Conservation (phyloP, 37 sponge, comb jelly and placozoan species). For the Spongilla lacustris region DNA sequence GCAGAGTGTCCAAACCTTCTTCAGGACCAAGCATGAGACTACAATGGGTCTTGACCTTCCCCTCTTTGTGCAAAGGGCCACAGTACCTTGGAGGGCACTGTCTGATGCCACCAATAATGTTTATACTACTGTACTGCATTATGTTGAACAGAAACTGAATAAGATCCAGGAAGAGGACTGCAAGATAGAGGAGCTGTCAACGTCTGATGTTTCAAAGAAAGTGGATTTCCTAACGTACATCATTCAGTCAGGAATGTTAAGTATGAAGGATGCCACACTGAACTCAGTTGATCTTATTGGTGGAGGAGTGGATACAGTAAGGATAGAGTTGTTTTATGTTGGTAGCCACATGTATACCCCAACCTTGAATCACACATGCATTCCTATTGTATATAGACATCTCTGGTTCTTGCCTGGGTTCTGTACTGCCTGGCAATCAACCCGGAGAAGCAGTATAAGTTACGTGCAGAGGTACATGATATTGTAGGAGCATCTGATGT, state of each 20-base stretch:
- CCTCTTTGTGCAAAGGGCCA: slow-evolving; percentile 19
- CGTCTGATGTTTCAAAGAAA: slow-evolving; percentile 3
- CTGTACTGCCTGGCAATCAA: slow-evolving; percentile 51
- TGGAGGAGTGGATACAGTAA: not conserved
- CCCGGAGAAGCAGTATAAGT: slow-evolving; percentile 29
- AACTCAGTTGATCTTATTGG: slow-evolving; percentile 15
- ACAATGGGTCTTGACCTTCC: slow-evolving; percentile 36
- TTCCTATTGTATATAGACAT: slow-evolving; percentile 41
- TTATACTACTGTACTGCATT: not conserved
- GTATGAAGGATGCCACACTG: not conserved
- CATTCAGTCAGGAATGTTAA: slow-evolving; percentile 12
- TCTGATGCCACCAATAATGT: not conserved
- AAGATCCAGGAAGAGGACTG: slow-evolving; percentile 21
- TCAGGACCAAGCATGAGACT: not conserved
- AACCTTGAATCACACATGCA: too few relatives aligned
- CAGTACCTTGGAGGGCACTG: slow-evolving; percentile 16
- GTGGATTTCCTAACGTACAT: slow-evolving; percentile 26
- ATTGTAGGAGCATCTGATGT: slow-evolving; percentile 12
- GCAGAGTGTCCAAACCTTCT: not conserved
- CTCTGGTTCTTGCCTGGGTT: slow-evolving; percentile 31
- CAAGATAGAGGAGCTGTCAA: not conserved
- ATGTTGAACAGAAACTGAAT: not conserved
- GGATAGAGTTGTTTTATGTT: not conserved
- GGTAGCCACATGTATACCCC: not conserved
- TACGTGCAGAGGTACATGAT: slow-evolving; percentile 21